phyloP scores from a whole-genome alignment of 2,888 invertebrate species.

The Cyclophora punctaria region DNA sequence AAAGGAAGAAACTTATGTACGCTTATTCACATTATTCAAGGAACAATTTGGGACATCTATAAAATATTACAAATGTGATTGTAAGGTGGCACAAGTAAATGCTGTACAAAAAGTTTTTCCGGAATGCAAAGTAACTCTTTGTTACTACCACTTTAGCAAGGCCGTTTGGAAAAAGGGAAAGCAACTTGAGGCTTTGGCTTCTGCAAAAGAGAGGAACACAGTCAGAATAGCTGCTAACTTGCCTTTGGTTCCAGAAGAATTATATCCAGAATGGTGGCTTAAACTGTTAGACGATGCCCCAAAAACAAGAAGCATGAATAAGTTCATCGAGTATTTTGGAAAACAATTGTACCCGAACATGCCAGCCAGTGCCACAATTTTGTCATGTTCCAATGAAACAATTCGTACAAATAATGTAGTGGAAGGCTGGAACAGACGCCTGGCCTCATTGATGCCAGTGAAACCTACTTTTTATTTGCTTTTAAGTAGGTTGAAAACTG shows the following conservation, averaged over 20 bases:
- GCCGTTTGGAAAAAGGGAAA: slow-evolving; percentile 6
- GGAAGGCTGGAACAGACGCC: background rate
- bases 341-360: background rate
- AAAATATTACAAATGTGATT: background rate
- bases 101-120: slow-evolving; percentile 5
- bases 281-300: background rate
- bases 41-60: background rate
- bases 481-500: no score
- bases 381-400: background rate
- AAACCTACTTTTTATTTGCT: no score
- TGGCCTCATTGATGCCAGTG: background rate
- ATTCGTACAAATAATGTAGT: background rate
- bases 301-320: background rate
- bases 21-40: background rate
- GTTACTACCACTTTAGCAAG: slow-evolving; percentile 6
- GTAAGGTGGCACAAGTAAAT: background rate
- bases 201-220: background rate
- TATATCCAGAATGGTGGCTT: background rate
- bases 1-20: background rate
- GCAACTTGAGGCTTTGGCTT: background rate
- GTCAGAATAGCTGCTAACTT: background rate
- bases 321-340: background rate
- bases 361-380: background rate
- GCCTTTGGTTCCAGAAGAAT: background rate
- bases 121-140: slow-evolving; percentile 2